Evolutionary conservation across 2,888 invertebrate species (phyloP).

Genomic region (Brenthis hecate): DNA sequence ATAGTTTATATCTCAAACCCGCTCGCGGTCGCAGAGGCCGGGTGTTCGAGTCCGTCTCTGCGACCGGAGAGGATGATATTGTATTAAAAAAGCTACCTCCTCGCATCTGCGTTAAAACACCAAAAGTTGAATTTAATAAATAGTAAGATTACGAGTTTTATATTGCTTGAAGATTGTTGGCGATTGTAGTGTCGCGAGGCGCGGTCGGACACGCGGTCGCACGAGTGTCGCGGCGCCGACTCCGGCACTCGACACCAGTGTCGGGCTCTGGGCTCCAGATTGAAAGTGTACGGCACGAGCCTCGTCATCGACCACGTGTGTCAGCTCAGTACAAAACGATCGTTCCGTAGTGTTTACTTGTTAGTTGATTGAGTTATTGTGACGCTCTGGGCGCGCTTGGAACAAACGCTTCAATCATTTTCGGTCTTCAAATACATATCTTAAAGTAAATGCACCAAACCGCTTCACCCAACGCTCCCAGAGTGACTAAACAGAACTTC

Average conservation of each 20-base stretch:
- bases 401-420: not conserved
- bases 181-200: conserved; percentile 13
- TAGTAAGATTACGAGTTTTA: conserved; percentile 40
- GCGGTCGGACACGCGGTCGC: conserved; percentile 18
- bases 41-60: not conserved
- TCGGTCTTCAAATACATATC: not conserved
- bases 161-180: conserved; percentile 33
- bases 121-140: conserved; percentile 48
- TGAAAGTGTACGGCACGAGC: conserved; percentile 16
- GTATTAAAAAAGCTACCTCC: conserved; percentile 48
- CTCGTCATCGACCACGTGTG: conserved; percentile 7
- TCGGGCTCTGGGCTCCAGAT: not conserved
- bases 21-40: conserved; percentile 14
- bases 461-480: conserved; percentile 5
- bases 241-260: not conserved
- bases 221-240: not conserved
- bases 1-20: conserved; percentile 20
- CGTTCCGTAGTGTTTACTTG: not conserved
- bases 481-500: conserved; percentile 20
- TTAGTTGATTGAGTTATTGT: not conserved
- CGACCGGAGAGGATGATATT: conserved; percentile 21
- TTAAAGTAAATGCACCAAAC: not conserved
- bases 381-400: conserved; percentile 15
- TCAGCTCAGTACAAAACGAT: conserved; percentile 18
- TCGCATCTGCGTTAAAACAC: conserved; percentile 46